phyloP scores from a whole-genome alignment of 2,113 vertebrate species.

The Hippocampus barbouri region DNA sequence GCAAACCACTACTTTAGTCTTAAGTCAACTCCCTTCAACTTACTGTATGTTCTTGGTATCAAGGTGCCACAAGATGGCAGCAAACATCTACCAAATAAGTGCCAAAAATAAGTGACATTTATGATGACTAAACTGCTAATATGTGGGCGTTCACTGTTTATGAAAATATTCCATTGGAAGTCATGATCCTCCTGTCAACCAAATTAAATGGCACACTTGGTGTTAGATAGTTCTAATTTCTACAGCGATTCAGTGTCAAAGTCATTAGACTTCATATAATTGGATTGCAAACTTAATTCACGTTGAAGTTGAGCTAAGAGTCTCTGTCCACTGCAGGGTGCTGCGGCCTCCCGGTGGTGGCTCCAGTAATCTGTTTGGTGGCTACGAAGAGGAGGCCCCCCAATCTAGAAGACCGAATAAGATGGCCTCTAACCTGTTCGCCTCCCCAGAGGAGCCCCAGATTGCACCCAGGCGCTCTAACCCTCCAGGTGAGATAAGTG shows the following conservation, averaged over 20 bases:
- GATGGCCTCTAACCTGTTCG: constrained; percentile 89
- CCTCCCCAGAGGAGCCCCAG: constrained; percentile 76
- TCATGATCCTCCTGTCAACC: neutral
- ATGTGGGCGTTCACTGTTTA: neutral
- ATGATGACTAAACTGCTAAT: no score
- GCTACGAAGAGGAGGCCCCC: constrained; percentile 72
- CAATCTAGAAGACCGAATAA: constrained; percentile 75
- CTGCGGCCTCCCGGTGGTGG: constrained; percentile 86
- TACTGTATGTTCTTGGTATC: no score
- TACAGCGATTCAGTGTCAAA: neutral
- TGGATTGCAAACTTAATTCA: neutral
- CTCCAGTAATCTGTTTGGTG: constrained; percentile 82
- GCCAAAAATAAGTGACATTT: no score
- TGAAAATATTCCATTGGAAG: neutral
- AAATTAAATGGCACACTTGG: neutral
- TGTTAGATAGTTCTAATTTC: neutral
- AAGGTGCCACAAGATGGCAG: no score
- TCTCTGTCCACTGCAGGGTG: constrained; percentile 64
- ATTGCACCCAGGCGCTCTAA: constrained; percentile 81
- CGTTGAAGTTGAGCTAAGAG: neutral
- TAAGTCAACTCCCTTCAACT: no score
- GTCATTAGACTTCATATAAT: neutral
- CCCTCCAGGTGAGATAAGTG: constrained; percentile 81
- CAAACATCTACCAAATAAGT: no score
- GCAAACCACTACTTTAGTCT: no score